These are phyloP conservation scores for Portevinia maculata DNA, from an alignment of 2,888 invertebrate genomes.

Conservation along the genomic window DNA sequence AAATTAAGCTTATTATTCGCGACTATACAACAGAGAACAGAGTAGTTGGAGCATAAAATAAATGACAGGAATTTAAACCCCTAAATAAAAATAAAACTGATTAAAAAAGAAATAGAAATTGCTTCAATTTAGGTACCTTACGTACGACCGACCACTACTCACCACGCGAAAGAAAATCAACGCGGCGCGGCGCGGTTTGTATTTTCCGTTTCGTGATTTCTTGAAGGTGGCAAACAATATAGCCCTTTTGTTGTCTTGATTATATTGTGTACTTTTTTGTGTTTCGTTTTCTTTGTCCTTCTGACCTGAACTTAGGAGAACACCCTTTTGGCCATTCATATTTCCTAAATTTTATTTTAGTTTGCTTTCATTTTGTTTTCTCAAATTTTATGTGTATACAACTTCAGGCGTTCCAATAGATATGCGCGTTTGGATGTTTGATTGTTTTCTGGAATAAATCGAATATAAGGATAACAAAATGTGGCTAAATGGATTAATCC, in stretches of 20 bases:
- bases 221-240: slow-evolving; percentile 63
- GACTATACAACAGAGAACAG: slow-evolving; percentile 32
- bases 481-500: slow-evolving; percentile 80
- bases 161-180: slow-evolving; percentile 12
- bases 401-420: slow-evolving; percentile 55
- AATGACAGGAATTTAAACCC: slow-evolving; percentile 44
- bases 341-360: slow-evolving; percentile 13
- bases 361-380: slow-evolving; percentile 20
- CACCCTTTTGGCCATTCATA: slow-evolving; percentile 14
- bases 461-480: slow-evolving; percentile 77
- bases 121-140: slow-evolving; percentile 42
- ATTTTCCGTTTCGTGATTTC: slow-evolving; percentile 66
- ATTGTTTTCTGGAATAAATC: slow-evolving; percentile 71
- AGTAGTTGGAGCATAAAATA: slow-evolving; percentile 53
- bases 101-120: slow-evolving; percentile 31
- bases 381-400: slow-evolving; percentile 43
- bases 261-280: slow-evolving; percentile 59
- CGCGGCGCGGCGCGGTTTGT: slow-evolving; percentile 12
- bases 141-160: slow-evolving; percentile 2
- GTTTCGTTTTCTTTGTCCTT: slow-evolving; percentile 38
- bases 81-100: slow-evolving; percentile 56
- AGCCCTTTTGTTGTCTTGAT: slow-evolving; percentile 7
- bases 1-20: slow-evolving; percentile 61
- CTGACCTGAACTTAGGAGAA: background rate
- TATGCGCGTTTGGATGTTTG: slow-evolving; percentile 73